Base-by-base conservation (phyloP, 2,888 invertebrate species). In the Norana najaformis region DNA sequence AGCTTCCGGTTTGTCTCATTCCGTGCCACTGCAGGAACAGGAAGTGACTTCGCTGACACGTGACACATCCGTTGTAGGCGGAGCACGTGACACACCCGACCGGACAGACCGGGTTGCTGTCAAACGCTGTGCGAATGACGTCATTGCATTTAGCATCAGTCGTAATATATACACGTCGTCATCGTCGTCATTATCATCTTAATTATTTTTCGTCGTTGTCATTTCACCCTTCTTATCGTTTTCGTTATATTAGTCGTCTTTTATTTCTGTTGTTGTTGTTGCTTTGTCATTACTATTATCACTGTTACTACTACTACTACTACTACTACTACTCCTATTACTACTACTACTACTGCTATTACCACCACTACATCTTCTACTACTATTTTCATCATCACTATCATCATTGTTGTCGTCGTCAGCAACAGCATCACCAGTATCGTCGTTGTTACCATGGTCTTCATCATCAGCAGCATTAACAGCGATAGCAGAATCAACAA, bases 61-160 rank as follows among this genome's bases (percentile, higher is more conserved):
- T 90, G 90, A 90, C 69, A 53, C 91, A 91, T 39, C 91, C 91
- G 90, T 91, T 91, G 69, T 38, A 88, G 20, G 41, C 53, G 2
- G 91, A 91, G 69, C 91, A 91, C 20, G 90, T 39, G 35, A 69
- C 30, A 41, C 91, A 91, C 11, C 69, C 69, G 14, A 34, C 18
- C 30, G 90, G 90, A 82, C 89, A 89, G 20, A 30, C 41, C 1
- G 53, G 88, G 53, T 47, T 37, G 37, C 37, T 35, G 11, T 85
- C 85, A 36, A 85, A 85, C 85, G 36, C 85, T 85, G 36, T 5
- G n/a, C 4, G 69, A 69, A 69, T 8, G 69, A 69, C 69, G n/a
- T 69, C 69, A 69, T n/a, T n/a, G n/a, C n/a, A 69, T 8, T 69
- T 69, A n/a, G n/a, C 11, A 69, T 69, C 69, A 69, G 23, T 30